A percentile compares a stretch with the other conserved stretches of the same genome.
phyloP scores from a whole-genome alignment of 2,888 invertebrate species.

The Cosmopolites sordidus region DNA sequence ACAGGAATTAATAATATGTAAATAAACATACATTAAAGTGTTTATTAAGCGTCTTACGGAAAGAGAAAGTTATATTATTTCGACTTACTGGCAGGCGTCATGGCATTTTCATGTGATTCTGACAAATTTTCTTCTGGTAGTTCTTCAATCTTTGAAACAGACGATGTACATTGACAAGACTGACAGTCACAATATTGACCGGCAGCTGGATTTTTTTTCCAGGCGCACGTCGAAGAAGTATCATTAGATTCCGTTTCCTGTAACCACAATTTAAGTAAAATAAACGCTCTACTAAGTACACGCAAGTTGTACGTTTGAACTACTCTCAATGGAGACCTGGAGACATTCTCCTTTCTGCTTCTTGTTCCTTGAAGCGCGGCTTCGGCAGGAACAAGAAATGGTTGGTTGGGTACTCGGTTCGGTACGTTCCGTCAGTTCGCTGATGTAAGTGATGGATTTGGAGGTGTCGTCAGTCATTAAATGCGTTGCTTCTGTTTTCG shows the following conservation, averaged over 20 bases:
- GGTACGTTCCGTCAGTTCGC: background rate
- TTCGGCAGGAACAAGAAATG: too few species aligned
- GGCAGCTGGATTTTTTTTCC: background rate
- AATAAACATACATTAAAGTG: too few species aligned
- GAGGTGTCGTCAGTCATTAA: too few species aligned
- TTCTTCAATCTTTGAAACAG: background rate
- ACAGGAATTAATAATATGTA: too few species aligned
- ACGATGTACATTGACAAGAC: conserved; percentile 2
- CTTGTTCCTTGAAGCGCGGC: too few species aligned
- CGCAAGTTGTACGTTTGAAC: background rate
- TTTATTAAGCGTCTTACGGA: too few species aligned
- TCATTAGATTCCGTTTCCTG: background rate
- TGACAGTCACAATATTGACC: conserved; percentile 3
- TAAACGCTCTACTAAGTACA: background rate
- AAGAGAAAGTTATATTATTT: too few species aligned
- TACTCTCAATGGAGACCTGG: background rate
- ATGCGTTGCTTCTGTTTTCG: background rate
- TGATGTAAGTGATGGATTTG: too few species aligned
- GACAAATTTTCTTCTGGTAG: background rate
- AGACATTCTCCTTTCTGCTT: background rate
- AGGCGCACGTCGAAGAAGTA: background rate
- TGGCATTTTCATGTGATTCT: too few species aligned
- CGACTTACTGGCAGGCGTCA: too few species aligned
- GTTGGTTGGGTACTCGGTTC: background rate
- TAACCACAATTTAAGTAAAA: background rate